Evolutionary conservation across 2,113 vertebrate species (phyloP).

Genomic region (Catagonus wagneri): DNA sequence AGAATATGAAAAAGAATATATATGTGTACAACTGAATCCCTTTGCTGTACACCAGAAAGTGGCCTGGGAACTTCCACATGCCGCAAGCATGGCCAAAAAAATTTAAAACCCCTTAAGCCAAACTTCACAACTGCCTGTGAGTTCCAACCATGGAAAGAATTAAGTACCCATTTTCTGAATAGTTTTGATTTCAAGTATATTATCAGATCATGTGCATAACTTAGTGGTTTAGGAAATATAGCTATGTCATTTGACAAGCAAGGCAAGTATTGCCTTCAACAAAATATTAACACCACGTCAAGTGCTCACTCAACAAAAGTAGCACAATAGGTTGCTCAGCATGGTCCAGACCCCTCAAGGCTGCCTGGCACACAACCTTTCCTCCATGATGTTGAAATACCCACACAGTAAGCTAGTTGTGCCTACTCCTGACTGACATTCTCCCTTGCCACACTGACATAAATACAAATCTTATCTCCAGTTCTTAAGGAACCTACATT

Average conservation of each 20-base stretch:
- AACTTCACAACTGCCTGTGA: neutral
- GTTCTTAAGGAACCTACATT: conserved; percentile 16
- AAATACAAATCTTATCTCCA: neutral
- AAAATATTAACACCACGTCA: conserved; percentile 13
- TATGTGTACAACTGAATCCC: neutral
- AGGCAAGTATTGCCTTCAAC: conserved; percentile 2
- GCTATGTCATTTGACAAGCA: neutral
- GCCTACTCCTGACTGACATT: neutral
- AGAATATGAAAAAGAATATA: neutral
- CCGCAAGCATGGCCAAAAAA: neutral
- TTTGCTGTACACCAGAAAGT: neutral
- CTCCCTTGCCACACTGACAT: neutral
- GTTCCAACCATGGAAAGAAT: neutral
- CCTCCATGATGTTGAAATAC: neutral
- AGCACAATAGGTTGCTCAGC: neutral
- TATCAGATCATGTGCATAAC: neutral
- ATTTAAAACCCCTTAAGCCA: neutral
- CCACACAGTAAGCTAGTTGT: neutral
- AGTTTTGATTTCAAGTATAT: conserved; percentile 29
- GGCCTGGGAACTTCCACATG: neutral
- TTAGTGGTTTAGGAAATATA: neutral
- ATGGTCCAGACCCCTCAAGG: neutral
- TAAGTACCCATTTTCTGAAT: neutral
- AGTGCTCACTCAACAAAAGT: neutral
- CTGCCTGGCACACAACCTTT: neutral